Evolutionary conservation across 2,113 vertebrate species (phyloP).

Genomic region (Panthera uncia): DNA sequence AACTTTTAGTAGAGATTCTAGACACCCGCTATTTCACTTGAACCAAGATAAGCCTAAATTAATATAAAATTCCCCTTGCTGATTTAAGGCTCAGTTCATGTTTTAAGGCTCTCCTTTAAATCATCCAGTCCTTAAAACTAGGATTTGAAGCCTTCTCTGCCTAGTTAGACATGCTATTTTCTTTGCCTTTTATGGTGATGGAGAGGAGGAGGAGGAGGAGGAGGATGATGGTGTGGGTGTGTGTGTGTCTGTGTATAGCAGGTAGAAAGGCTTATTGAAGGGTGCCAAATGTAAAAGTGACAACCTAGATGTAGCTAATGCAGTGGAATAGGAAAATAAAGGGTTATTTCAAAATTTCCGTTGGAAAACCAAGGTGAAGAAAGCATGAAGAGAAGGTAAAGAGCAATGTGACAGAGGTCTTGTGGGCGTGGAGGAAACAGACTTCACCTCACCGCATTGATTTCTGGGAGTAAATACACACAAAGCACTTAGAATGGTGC

Average conservation of each 20-base stretch:
- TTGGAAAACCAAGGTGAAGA: not conserved
- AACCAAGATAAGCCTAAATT: constrained; percentile 13
- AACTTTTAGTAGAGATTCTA: not conserved
- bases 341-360: not conserved
- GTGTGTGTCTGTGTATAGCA: not conserved
- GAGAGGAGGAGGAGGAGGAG: not conserved
- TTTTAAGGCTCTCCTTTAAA: not conserved
- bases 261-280: not conserved
- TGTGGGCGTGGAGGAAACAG: not conserved
- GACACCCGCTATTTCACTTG: not conserved
- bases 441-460: too few relatives aligned
- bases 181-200: not conserved
- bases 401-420: not conserved
- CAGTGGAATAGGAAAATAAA: not conserved
- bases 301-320: not conserved
- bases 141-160: not conserved
- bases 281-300: not conserved
- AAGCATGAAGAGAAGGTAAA: not conserved
- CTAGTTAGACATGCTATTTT: not conserved
- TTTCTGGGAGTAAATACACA: not conserved
- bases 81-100: not conserved
- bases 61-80: not conserved
- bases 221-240: not conserved
- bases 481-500: not conserved
- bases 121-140: not conserved